Percentiles rank a stretch among this genome's conserved stretches.
Conservation (phyloP, 1,140 invertebrate genomes). For the Druon quercuslanigerum region DNA sequence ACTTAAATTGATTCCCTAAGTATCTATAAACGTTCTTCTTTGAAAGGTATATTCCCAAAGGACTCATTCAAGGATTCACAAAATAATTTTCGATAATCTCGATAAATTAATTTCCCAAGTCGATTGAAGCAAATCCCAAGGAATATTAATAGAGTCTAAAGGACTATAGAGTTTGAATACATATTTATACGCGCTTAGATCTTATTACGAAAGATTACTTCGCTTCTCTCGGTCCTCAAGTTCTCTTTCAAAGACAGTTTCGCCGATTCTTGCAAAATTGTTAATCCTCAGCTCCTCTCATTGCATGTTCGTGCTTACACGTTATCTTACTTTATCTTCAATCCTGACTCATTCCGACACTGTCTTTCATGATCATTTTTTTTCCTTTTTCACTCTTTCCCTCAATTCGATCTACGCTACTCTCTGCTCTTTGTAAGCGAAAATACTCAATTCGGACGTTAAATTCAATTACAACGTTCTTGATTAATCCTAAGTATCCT, state of each 20-base stretch:
- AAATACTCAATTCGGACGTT: slow-evolving; percentile 74
- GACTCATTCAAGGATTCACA: slow-evolving; percentile 37
- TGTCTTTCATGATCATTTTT: slow-evolving; percentile 36
- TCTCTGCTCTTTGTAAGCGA: slow-evolving; percentile 72
- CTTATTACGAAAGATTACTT: slow-evolving; percentile 39
- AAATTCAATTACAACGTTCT: slow-evolving; percentile 71
- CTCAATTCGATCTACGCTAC: slow-evolving; percentile 45
- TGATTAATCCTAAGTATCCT: slow-evolving; percentile 74
- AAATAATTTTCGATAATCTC: slow-evolving; percentile 50
- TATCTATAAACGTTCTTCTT: no score
- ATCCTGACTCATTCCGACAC: slow-evolving; percentile 32
- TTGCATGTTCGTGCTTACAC: slow-evolving; percentile 59
- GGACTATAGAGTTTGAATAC: slow-evolving; percentile 38
- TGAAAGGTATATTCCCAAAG: no score
- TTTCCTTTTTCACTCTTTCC: slow-evolving; percentile 40
- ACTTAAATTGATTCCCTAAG: no score
- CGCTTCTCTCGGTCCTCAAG: slow-evolving; percentile 37
- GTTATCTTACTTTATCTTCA: slow-evolving; percentile 40
- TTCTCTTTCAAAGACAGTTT: slow-evolving; percentile 65
- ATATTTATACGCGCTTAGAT: slow-evolving; percentile 30
- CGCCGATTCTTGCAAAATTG: slow-evolving; percentile 74
- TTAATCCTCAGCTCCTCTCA: slow-evolving; percentile 74
- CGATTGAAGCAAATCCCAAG: slow-evolving; percentile 54
- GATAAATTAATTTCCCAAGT: slow-evolving; percentile 62
- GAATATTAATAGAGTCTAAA: slow-evolving; percentile 59